Evolutionary conservation across 2,888 invertebrate species (phyloP).

Genomic region (Hedychridium roseum): DNA sequence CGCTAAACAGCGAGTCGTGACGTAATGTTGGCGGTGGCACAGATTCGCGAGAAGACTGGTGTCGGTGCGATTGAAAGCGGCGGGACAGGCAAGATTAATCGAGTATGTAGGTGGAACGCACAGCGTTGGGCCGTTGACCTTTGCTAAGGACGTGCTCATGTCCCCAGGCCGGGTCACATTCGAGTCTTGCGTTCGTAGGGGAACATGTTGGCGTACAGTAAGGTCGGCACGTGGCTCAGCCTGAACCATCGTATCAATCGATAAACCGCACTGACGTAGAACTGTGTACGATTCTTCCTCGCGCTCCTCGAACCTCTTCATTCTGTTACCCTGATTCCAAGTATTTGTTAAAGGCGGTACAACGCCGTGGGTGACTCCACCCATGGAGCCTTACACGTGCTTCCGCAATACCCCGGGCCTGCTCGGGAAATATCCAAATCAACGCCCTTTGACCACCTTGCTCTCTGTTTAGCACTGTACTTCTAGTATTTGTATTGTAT

Average conservation of each 20-base stretch:
- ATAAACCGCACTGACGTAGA: conserved; percentile 13
- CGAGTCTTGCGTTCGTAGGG: conserved; percentile 56
- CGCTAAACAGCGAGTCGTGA: no score
- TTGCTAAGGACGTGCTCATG: conserved; percentile 54
- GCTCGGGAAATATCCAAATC: background rate
- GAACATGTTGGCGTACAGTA: conserved; percentile 39
- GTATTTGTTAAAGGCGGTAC: conserved; percentile 60
- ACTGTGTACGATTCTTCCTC: conserved; percentile 6
- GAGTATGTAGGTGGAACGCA: no score
- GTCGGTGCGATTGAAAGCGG: no score
- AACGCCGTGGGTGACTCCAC: conserved; percentile 55
- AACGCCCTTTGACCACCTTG: no score
- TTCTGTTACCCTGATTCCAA: conserved; percentile 50
- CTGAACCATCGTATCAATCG: conserved; percentile 23
- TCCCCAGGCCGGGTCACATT: conserved; percentile 60
- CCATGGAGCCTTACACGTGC: conserved; percentile 26
- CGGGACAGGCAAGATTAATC: no score
- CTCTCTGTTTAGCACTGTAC: background rate
- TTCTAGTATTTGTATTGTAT: no score
- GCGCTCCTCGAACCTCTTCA: conserved; percentile 5
- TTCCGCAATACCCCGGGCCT: background rate
- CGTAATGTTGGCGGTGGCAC: no score
- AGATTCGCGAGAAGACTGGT: no score
- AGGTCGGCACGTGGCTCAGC: conserved; percentile 29
- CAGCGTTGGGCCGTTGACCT: conserved; percentile 58